Base-by-base conservation (phyloP, 2,888 invertebrate species). In the Mythimna albipuncta region DNA sequence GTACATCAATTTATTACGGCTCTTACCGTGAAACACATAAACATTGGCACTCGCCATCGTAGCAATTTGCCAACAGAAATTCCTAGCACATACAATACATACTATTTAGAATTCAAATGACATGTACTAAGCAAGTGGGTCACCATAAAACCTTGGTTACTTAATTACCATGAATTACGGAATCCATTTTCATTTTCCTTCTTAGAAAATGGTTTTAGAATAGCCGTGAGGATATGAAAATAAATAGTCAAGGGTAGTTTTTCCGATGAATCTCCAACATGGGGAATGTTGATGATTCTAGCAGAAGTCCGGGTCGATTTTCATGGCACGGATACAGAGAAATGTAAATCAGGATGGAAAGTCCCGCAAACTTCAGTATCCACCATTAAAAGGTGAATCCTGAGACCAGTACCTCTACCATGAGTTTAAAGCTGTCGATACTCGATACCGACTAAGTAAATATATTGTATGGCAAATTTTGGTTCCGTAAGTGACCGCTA, bases 71-170 rank as follows among this genome's bases (percentile, higher is more conserved):
- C 9, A 75, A 69, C 65, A 35, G 9, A 65, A 16, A 47, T 61
- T 78, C 66, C 44, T 13, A 41, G 19, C 63, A 65, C 69, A 64
- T 55, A 68, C 52, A 74, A 64, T 41, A 72, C 58, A 7, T 11
- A 47, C 44, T 67, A 66, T 69, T 71, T 65, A 52, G 64, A 77
- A 79, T 79, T 62, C 50, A 50, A 77, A 77, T 68, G 26, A 26
- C 26, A 26, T 26, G 64, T 41, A 50, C 41, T 44, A 2, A 38
- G 4, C n/a, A 9, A 81, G 58, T 81, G 54, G 61, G 78, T 62
- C 67, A 77, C 11, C 52, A 52, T 82, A 77, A 16, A 52, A 47
- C 82, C 79, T 82, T 82, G 82, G 26, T 1, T 26, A 52, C 19
- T 44, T 81, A 77, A 65, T 71, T 71, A 77, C 58, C n/a, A 58